Conservation (phyloP, 2,888 invertebrate species). For the Mythimna vitellina region DNA sequence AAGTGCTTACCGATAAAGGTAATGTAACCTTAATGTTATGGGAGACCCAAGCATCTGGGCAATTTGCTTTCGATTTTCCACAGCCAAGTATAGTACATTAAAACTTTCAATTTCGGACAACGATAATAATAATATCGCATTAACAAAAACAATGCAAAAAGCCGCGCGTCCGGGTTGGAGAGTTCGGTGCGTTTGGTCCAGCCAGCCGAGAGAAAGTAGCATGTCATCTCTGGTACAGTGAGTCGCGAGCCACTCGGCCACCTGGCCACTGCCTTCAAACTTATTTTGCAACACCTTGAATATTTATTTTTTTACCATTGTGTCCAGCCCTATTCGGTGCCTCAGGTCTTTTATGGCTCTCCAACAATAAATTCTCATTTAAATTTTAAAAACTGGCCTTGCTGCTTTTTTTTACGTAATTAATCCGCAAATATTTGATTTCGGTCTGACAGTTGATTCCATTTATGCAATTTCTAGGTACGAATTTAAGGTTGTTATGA, state of each 20-base stretch:
- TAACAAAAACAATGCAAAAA: conserved; percentile 86
- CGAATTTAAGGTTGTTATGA: conserved; percentile 10
- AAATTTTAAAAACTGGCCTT: conserved; percentile 68
- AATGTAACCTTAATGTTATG: conserved; percentile 71
- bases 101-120: conserved; percentile 84
- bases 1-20: conserved; percentile 66
- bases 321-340: conserved; percentile 61
- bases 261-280: conserved; percentile 65
- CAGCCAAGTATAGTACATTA: conserved; percentile 78
- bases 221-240: conserved; percentile 77
- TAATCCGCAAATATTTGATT: conserved; percentile 33
- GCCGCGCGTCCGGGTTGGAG: conserved; percentile 81
- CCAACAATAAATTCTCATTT: conserved; percentile 70
- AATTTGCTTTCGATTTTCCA: conserved; percentile 83
- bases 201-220: conserved; percentile 83
- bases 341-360: conserved; percentile 62
- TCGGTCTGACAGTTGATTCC: conserved; percentile 20
- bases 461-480: conserved; percentile 19
- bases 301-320: conserved; percentile 71
- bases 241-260: conserved; percentile 63
- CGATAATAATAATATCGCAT: conserved; percentile 83
- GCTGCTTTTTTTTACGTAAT: conserved; percentile 66
- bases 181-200: conserved; percentile 74
- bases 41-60: conserved; percentile 69
- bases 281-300: conserved; percentile 79